Evolutionary conservation across 2,888 invertebrate genomes (phyloP).

Genomic region (Sceliomorpha sp.): DNA sequence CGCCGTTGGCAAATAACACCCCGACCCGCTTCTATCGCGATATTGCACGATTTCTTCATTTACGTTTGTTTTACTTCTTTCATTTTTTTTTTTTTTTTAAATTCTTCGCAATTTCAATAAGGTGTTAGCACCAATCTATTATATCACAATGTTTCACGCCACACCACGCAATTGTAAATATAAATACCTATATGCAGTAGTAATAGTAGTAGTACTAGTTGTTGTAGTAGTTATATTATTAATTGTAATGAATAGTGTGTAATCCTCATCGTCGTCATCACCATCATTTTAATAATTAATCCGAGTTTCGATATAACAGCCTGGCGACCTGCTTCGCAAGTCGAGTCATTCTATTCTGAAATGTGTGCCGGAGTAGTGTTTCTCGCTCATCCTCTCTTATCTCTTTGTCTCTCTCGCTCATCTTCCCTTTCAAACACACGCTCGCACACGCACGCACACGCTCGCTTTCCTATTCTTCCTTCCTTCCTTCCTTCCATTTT

Average conservation of each 20-base stretch:
- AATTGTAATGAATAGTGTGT: conserved; percentile 59
- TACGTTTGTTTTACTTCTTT: conserved; percentile 48
- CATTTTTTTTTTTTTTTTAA: conserved; percentile 61
- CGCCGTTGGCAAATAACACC: conserved; percentile 71
- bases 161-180: conserved; percentile 80
- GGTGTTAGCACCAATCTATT: conserved; percentile 81
- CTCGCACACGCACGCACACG: conserved; percentile 41
- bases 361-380: conserved; percentile 71
- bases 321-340: conserved; percentile 66
- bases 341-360: conserved; percentile 61
- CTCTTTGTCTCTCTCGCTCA: conserved; percentile 24
- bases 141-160: conserved; percentile 81
- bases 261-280: too few species aligned
- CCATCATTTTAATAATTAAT: conserved; percentile 66
- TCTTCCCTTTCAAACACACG: conserved; percentile 23
- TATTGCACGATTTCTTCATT: conserved; percentile 74
- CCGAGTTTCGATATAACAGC: conserved; percentile 74
- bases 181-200: conserved; percentile 78
- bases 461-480: conserved; percentile 35
- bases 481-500: conserved; percentile 17
- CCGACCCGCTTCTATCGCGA: conserved; percentile 74
- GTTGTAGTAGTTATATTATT: conserved; percentile 55
- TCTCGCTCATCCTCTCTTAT: conserved; percentile 54
- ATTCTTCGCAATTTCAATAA: conserved; percentile 80
- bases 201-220: conserved; percentile 67